These are phyloP conservation scores for Laticauda laticaudata DNA, from an alignment of 2,113 vertebrate genomes.

Conservation along the genomic window DNA sequence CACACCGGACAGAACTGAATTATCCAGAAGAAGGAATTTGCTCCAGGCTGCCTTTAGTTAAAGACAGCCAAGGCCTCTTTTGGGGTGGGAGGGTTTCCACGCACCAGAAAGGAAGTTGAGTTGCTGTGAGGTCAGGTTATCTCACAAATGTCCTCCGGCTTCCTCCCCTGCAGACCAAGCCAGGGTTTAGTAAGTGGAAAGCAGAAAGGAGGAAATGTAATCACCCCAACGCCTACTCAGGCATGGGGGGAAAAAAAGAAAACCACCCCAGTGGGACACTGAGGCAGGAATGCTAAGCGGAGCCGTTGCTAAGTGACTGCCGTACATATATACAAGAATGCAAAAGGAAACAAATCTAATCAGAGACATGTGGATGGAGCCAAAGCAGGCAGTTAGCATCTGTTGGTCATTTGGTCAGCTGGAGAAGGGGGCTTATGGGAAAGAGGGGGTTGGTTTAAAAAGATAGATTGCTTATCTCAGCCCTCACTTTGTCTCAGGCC, in stretches of 20 bases:
- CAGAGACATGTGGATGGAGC: constrained; percentile 30
- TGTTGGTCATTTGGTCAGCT: neutral
- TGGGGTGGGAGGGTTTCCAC: too few species aligned
- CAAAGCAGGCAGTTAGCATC: neutral
- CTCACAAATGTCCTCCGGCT: neutral
- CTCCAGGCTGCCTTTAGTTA: too few species aligned
- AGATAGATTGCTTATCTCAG: neutral
- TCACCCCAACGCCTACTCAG: constrained; percentile 11
- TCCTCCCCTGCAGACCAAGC: neutral
- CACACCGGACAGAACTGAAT: neutral
- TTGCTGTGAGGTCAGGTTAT: neutral
- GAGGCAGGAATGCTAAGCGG: neutral
- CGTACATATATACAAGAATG: neutral
- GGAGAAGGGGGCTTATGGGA: neutral
- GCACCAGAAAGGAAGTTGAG: too few species aligned
- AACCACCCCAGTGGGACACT: neutral
- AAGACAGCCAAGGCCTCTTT: too few species aligned
- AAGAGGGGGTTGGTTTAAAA: neutral
- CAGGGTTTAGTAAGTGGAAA: neutral
- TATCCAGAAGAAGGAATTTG: neutral
- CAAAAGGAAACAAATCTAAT: constrained; percentile 35
- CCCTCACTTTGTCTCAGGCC: neutral
- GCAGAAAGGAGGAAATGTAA: neutral
- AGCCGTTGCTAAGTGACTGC: constrained; percentile 35
- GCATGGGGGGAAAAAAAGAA: neutral